These are phyloP conservation scores for Drosophila albomicans DNA, from an alignment of 1,140 invertebrate genomes.

Conservation along the genomic window DNA sequence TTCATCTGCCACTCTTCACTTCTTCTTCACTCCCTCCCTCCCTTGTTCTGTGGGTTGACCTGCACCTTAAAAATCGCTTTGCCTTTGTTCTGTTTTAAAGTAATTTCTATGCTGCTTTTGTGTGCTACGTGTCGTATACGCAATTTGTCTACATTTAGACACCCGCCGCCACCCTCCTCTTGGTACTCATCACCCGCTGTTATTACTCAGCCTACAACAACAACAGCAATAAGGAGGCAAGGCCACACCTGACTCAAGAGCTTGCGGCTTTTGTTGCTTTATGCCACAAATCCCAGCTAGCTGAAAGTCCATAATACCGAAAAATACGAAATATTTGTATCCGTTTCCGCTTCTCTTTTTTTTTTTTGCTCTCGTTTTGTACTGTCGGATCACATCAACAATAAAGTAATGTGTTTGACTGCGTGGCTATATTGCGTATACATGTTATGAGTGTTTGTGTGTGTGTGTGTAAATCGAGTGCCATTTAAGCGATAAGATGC, in stretches of 20 bases:
- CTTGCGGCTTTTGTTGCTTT: slow-evolving; percentile 50
- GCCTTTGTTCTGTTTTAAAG: slow-evolving; percentile 41
- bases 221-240: neutral
- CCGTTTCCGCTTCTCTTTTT: slow-evolving; percentile 38
- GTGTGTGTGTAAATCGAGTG: slow-evolving; percentile 21
- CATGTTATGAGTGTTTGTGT: slow-evolving; percentile 6
- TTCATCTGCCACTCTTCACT: neutral
- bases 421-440: slow-evolving; percentile 4
- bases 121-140: slow-evolving; percentile 57
- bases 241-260: slow-evolving; percentile 22
- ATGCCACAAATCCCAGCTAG: slow-evolving; percentile 54
- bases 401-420: slow-evolving; percentile 19
- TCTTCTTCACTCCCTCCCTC: neutral
- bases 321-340: slow-evolving; percentile 64
- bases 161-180: neutral
- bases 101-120: slow-evolving; percentile 56
- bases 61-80: slow-evolving; percentile 23
- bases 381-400: slow-evolving; percentile 25
- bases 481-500: slow-evolving; percentile 40
- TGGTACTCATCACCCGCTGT: neutral
- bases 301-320: slow-evolving; percentile 58
- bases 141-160: slow-evolving; percentile 61
- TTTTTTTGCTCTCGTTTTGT: neutral
- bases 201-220: neutral
- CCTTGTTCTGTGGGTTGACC: neutral